Evolutionary conservation across 2,113 vertebrate species (phyloP).

Genomic region (Nestor notabilis): DNA sequence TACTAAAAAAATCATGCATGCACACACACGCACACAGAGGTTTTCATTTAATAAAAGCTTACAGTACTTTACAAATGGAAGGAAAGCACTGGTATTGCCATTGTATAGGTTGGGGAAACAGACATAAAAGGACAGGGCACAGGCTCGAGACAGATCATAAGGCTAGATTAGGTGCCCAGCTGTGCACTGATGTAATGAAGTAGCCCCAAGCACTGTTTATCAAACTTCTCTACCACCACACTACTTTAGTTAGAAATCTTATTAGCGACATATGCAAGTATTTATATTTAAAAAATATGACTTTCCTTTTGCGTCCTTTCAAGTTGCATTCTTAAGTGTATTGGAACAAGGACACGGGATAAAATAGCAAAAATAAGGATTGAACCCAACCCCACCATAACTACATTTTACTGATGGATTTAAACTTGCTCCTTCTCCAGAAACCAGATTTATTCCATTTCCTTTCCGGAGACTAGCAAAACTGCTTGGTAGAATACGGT

Average conservation of each 20-base stretch:
- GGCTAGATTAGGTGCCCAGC: conserved; percentile 13
- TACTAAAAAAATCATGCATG: neutral
- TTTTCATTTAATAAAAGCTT: neutral
- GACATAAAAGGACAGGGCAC: neutral
- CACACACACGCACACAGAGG: neutral
- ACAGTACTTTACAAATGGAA: neutral
- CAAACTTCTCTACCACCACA: conserved; percentile 28
- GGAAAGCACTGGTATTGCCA: neutral
- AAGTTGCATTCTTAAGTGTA: conserved; percentile 53
- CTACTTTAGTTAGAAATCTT: conserved; percentile 45
- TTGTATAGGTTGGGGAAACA: neutral
- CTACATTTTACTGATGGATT: neutral
- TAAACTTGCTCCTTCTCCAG: neutral
- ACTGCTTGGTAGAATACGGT: neutral
- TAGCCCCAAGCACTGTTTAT: conserved; percentile 51
- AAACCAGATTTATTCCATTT: neutral
- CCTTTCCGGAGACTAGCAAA: neutral
- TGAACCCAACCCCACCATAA: neutral
- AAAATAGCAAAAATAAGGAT: neutral
- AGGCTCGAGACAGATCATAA: neutral
- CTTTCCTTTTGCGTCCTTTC: conserved; percentile 33
- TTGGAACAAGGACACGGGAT: conserved; percentile 28
- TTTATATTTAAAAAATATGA: conserved; percentile 59
- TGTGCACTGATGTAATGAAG: conserved; percentile 38
- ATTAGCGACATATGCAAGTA: conserved; percentile 55